Percentiles rank a stretch among this genome's conserved stretches.
Conservation (phyloP, 2,113 vertebrate genomes). For the Pandion haliaetus region DNA sequence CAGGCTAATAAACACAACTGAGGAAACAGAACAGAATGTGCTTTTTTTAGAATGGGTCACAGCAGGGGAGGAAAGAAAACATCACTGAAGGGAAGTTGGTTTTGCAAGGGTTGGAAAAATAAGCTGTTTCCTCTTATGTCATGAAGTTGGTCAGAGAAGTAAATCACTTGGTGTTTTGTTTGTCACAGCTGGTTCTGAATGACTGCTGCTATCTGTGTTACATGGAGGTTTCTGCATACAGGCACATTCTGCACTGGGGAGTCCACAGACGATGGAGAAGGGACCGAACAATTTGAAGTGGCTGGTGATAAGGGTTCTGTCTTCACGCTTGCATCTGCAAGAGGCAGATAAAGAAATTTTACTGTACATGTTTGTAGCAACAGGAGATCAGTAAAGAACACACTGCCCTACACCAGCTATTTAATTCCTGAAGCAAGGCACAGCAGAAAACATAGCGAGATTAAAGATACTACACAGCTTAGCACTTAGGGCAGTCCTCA, state of each 20-base stretch:
- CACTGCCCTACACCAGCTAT: background rate
- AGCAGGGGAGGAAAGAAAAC: background rate
- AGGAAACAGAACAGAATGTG: background rate
- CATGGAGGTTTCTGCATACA: conserved; percentile 70
- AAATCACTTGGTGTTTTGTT: background rate
- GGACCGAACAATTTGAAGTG: conserved; percentile 77
- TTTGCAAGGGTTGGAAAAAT: background rate
- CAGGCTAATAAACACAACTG: background rate
- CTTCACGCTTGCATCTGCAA: conserved; percentile 80
- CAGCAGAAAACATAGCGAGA: background rate
- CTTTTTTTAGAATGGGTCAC: background rate
- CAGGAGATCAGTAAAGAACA: background rate
- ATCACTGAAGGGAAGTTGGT: background rate
- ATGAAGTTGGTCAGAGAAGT: background rate
- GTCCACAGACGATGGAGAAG: conserved; percentile 78
- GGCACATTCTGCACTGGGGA: conserved; percentile 83
- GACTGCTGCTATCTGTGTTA: background rate
- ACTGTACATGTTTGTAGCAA: background rate
- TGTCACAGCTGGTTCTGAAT: background rate
- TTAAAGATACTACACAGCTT: background rate
- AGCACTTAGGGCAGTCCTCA: background rate
- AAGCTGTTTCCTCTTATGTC: background rate
- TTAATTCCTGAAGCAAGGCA: background rate
- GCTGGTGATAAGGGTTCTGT: conserved; percentile 84
- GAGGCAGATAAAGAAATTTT: background rate